Conservation (phyloP, 2,113 vertebrate genomes). For the Redunca redunca region DNA sequence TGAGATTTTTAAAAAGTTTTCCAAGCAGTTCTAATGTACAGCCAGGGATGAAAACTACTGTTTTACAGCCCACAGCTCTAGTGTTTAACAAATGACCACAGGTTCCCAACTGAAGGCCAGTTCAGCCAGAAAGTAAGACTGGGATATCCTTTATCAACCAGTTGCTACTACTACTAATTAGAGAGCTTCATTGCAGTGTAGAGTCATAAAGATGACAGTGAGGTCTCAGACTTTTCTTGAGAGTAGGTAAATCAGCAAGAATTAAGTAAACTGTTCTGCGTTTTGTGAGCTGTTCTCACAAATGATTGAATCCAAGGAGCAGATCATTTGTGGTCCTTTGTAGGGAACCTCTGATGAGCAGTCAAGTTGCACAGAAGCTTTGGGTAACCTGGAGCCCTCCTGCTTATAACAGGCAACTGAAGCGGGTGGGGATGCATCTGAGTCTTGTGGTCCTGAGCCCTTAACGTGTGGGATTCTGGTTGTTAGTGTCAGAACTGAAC, state of each 20-base stretch:
- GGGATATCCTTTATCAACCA: not conserved
- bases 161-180: not conserved
- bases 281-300: not conserved
- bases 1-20: not conserved
- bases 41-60: not conserved
- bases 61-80: not conserved
- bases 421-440: not conserved
- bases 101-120: not conserved
- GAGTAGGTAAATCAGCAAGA: not conserved
- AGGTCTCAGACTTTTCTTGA: not conserved
- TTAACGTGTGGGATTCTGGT: not conserved
- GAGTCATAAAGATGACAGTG: not conserved
- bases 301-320: not conserved
- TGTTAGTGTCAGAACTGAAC: not conserved
- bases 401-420: not conserved
- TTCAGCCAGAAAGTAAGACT: not conserved
- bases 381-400: not conserved
- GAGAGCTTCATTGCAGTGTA: not conserved
- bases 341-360: not conserved
- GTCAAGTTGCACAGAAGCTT: not conserved
- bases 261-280: not conserved
- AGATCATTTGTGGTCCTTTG: not conserved
- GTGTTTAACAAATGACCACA: not conserved
- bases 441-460: not conserved
- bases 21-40: not conserved